A percentile compares a stretch with the other conserved stretches of the same genome.
These are phyloP conservation scores for Bilobella aurantiaca DNA, from an alignment of 1,140 invertebrate genomes.

Conservation along the genomic window DNA sequence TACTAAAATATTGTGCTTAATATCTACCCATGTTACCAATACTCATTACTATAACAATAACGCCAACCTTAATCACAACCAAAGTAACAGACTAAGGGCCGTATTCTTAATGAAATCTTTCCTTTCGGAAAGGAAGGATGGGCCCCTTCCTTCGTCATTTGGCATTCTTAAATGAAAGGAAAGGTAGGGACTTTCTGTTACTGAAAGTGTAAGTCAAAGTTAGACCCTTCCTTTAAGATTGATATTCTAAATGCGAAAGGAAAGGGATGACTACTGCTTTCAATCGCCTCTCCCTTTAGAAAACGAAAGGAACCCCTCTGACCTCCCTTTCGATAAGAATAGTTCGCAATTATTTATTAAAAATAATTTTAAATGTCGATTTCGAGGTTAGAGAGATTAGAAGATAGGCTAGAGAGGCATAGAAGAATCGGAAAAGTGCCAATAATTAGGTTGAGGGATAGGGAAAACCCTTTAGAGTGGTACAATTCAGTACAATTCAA, in stretches of 20 bases:
- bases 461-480: constrained; percentile 4
- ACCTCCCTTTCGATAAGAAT: not conserved
- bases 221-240: not conserved
- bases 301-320: not conserved
- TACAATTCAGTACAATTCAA: constrained; percentile 11
- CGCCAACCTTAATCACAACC: too few species aligned
- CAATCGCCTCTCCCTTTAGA: not conserved
- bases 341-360: not conserved
- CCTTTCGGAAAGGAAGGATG: too few species aligned
- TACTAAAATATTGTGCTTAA: too few species aligned
- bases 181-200: not conserved
- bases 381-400: not conserved
- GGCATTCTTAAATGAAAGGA: not conserved
- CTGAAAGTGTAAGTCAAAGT: not conserved
- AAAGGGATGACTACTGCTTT: not conserved
- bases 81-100: not conserved
- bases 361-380: not conserved
- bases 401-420: not conserved
- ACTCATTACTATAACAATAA: too few species aligned
- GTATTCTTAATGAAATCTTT: too few species aligned
- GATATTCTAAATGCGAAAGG: not conserved
- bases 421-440: not conserved
- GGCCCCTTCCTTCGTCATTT: not conserved
- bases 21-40: too few species aligned
- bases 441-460: not conserved